These are phyloP conservation scores for Perccottus glenii DNA, from an alignment of 2,113 vertebrate species.

Conservation along the genomic window DNA sequence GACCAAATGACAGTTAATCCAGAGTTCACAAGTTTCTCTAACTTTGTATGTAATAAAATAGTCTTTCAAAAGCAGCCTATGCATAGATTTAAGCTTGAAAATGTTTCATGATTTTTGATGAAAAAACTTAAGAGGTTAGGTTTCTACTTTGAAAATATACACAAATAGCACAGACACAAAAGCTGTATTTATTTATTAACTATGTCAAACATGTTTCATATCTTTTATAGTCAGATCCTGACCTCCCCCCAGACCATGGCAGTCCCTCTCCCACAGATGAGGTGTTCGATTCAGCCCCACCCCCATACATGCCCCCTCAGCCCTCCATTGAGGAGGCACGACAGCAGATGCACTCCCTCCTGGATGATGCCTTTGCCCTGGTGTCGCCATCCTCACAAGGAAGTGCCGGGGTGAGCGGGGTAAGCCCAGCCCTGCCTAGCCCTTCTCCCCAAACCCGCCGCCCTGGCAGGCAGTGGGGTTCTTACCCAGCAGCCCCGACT, in stretches of 20 bases:
- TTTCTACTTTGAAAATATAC: too few species aligned
- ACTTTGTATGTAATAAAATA: not conserved
- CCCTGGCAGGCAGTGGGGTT: slow-evolving; percentile 78
- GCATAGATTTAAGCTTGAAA: too few species aligned
- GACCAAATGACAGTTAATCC: slow-evolving; percentile 45
- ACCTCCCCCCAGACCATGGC: slow-evolving; percentile 85
- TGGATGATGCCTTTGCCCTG: slow-evolving; percentile 96
- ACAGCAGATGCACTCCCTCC: slow-evolving; percentile 96
- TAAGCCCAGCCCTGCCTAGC: slow-evolving; percentile 71
- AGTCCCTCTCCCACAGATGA: slow-evolving; percentile 85
- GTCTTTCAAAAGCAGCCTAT: too few species aligned
- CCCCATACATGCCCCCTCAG: slow-evolving; percentile 90
- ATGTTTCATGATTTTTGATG: too few species aligned
- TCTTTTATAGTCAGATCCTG: slow-evolving; percentile 87
- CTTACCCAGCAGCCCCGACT: slow-evolving; percentile 75
- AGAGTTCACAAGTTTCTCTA: not conserved
- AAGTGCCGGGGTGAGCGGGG: slow-evolving; percentile 63
- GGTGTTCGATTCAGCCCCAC: slow-evolving; percentile 77
- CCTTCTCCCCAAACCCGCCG: slow-evolving; percentile 75
- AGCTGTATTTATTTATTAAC: too few species aligned
- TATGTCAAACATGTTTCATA: not conserved
- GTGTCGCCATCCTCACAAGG: slow-evolving; percentile 91
- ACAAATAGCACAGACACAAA: too few species aligned
- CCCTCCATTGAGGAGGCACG: slow-evolving; percentile 96
- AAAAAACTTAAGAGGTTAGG: too few species aligned